Percentiles rank a stretch among this genome's conserved stretches.
Evolutionary conservation across 1,140 invertebrate genomes (phyloP).

Genomic region (Lutraria rhynchaena): DNA sequence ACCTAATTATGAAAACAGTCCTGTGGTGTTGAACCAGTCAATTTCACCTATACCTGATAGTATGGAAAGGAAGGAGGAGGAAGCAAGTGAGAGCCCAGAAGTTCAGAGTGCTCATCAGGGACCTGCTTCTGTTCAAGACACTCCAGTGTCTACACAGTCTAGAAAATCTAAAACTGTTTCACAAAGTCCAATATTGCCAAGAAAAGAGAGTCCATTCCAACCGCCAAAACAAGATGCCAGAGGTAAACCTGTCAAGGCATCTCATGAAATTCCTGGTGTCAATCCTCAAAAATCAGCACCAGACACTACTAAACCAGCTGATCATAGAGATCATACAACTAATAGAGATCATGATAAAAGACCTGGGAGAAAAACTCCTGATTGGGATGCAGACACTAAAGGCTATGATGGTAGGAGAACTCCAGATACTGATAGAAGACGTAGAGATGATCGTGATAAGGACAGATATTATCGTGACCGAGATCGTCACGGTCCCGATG

Average conservation of each 20-base stretch:
- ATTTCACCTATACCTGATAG: constrained; percentile 42
- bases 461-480: constrained; percentile 21
- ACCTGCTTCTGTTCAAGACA: constrained; percentile 40
- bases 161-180: constrained; percentile 30
- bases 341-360: not conserved
- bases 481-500: constrained; percentile 27
- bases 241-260: constrained; percentile 33
- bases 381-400: constrained; percentile 21
- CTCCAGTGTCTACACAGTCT: constrained; percentile 20
- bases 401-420: constrained; percentile 19
- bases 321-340: constrained; percentile 5
- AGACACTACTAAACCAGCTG: not conserved
- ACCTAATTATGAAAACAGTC: constrained; percentile 40
- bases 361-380: constrained; percentile 34
- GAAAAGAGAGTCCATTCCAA: constrained; percentile 70
- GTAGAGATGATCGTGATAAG: constrained; percentile 19
- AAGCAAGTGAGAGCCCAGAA: constrained; percentile 22
- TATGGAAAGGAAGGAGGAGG: not conserved
- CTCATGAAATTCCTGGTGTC: constrained; percentile 45
- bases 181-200: constrained; percentile 67
- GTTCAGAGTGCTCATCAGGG: not conserved
- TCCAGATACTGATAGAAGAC: constrained; percentile 5
- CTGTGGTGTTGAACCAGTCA: constrained; percentile 47
- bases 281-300: constrained; percentile 1
- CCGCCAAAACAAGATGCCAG: constrained; percentile 55